Base-by-base conservation (phyloP, 2,888 invertebrate genomes). In the Thymelicus acteon region DNA sequence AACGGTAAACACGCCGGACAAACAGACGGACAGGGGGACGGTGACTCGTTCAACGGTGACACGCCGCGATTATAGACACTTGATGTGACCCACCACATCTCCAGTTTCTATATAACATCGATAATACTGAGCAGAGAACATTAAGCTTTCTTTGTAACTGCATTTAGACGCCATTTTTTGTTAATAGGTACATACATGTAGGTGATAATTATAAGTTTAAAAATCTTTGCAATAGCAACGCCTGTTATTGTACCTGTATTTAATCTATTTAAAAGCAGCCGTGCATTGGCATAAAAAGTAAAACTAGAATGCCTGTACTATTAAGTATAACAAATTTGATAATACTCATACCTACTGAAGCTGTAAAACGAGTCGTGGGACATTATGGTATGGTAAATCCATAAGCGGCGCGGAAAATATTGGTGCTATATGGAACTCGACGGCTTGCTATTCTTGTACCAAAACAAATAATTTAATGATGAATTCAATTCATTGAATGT, bases 321-420 rank as follows among this genome's bases (percentile, higher is more conserved):
- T 69, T 69, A n/a, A n/a, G n/a, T n/a, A 69, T 63, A 39, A 58
- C 58, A 85, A 87, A 89, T 87, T 89, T 88, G 82, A 85, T 82
- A 80, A 83, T 83, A 88, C 88, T 88, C 7, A 49, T 10, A 0
- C 44, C 49, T 52, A 52, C 7, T 86, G 88, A 78, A 81, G 81
- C 79, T 80, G 82, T 82, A 86, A 88, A 89, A 80, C 80, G 82
- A 88, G 87, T 58, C 63, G 62, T 58, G 63, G 19, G 54, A 15
- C 48, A 86, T 85, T 84, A 75, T 74, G 82, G 82, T 80, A 81
- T 80, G 77, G 72, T 73, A 70, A 65, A 74, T 75, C 68, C 31
- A 73, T 60, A 58, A 39, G 75, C 72, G 58, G 13, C 74, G 80
- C 78, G 82, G 70, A 5, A 1, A 31, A 31, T 1, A 31, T 31